These are phyloP conservation scores for Ceratina australensis DNA, from an alignment of 1,140 invertebrate species.

Conservation along the genomic window DNA sequence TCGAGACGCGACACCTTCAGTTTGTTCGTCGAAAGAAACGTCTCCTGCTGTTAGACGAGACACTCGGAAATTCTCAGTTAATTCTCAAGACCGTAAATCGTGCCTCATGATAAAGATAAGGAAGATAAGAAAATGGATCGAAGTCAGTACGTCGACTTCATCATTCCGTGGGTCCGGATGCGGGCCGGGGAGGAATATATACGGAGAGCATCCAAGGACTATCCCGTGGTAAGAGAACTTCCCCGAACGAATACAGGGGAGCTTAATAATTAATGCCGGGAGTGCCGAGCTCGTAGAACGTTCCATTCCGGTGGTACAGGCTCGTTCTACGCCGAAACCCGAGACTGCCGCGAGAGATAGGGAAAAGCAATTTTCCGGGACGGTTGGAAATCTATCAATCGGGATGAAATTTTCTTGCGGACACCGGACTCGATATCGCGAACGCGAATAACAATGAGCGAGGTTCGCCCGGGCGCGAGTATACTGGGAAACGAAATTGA, in stretches of 20 bases:
- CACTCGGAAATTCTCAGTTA: conserved; percentile 25
- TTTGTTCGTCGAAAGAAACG: not conserved
- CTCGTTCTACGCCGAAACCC: conserved; percentile 7
- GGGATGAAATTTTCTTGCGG: conserved; percentile 12
- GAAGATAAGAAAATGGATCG: conserved; percentile 33
- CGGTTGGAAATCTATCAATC: conserved; percentile 1
- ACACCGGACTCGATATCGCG: not conserved
- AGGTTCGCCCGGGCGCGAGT: not conserved
- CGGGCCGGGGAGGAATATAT: conserved; percentile 49
- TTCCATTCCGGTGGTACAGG: conserved; percentile 8
- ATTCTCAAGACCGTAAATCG: conserved; percentile 24
- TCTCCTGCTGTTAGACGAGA: no score
- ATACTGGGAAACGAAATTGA: not conserved
- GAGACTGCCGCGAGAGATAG: not conserved
- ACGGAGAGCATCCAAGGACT: conserved; percentile 33
- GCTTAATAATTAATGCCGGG: conserved; percentile 36
- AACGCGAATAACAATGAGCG: not conserved
- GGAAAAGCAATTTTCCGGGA: conserved; percentile 7
- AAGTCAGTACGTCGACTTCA: conserved; percentile 43
- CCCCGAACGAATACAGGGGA: conserved; percentile 6
- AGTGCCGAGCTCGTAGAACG: not conserved
- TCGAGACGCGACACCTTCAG: not conserved
- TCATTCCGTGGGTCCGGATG: conserved; percentile 65
- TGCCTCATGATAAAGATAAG: not conserved
- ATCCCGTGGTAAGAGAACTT: conserved; percentile 35